phyloP scores from a whole-genome alignment of 1,140 invertebrate species.

The Leptonema lineaticorne region DNA sequence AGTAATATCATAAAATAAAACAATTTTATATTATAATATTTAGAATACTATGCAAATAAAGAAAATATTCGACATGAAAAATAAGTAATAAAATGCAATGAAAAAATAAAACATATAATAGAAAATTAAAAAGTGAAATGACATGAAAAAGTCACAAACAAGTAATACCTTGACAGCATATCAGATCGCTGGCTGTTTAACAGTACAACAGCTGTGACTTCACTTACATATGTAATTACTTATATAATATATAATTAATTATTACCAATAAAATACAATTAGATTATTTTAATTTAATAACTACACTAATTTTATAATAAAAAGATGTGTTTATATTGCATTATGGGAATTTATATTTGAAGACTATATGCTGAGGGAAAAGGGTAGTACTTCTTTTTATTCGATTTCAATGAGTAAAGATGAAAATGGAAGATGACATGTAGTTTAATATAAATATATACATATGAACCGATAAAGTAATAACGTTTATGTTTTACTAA shows the following conservation, averaged over 20 bases:
- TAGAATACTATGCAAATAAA: too few species aligned
- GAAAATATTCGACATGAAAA: too few species aligned
- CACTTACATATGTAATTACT: too few species aligned
- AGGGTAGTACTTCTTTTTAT: slow-evolving; percentile 28
- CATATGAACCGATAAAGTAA: too few species aligned
- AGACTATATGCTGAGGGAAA: slow-evolving; percentile 7
- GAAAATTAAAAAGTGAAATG: slow-evolving; percentile 26
- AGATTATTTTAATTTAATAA: too few species aligned
- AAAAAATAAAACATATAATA: not conserved
- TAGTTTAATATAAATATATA: too few species aligned
- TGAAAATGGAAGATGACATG: slow-evolving; percentile 6
- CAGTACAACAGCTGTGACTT: slow-evolving; percentile 43
- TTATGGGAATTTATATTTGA: not conserved
- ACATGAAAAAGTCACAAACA: slow-evolving; percentile 40
- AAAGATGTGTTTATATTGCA: too few species aligned
- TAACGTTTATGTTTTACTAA: too few species aligned
- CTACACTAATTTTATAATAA: not conserved
- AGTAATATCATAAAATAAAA: too few species aligned
- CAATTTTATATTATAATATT: too few species aligned
- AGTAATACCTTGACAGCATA: slow-evolving; percentile 58
- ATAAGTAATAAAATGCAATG: too few species aligned
- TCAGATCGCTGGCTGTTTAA: slow-evolving; percentile 55
- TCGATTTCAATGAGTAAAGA: not conserved
- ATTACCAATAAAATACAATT: not conserved
- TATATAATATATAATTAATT: slow-evolving; percentile 13